Evolutionary conservation across 2,888 invertebrate species (phyloP).

Genomic region (Steinernema carpocapsae): DNA sequence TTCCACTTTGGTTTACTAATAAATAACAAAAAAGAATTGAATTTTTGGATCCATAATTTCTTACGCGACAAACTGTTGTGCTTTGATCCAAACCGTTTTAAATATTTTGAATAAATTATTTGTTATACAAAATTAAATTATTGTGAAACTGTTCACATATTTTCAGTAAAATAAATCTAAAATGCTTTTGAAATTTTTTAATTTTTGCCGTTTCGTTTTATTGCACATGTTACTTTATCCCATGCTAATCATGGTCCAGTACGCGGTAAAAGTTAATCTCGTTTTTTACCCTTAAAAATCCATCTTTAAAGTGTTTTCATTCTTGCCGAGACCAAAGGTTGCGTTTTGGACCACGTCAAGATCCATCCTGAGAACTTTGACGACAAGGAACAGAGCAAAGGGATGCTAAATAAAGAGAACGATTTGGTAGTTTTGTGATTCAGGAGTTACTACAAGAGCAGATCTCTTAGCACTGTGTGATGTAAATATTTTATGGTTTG

Average conservation of each 20-base stretch:
- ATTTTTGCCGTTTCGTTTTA: no score
- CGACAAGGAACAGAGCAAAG: background rate
- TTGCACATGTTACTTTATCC: conserved; percentile 61
- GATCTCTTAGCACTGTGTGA: conserved; percentile 14
- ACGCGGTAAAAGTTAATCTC: conserved; percentile 46
- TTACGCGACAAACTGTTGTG: no score
- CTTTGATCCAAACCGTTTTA: no score
- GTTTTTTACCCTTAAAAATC: conserved; percentile 64
- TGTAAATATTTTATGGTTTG: background rate
- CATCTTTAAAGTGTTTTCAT: conserved; percentile 52
- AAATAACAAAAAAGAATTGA: no score
- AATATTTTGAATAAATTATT: no score
- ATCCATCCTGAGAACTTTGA: conserved; percentile 17
- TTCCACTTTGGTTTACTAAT: no score
- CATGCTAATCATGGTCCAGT: conserved; percentile 55
- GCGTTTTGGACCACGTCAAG: conserved; percentile 36
- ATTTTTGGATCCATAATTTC: no score
- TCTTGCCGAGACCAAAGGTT: conserved; percentile 52
- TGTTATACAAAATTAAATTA: no score
- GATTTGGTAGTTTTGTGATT: no score
- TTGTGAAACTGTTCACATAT: no score
- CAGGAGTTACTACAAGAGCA: background rate
- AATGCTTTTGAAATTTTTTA: no score
- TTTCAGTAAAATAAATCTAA: no score
- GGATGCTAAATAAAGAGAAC: conserved; percentile 6